These are phyloP conservation scores for Brachionus asplanchnoidis DNA, from an alignment of 1,140 invertebrate genomes.

Conservation along the genomic window DNA sequence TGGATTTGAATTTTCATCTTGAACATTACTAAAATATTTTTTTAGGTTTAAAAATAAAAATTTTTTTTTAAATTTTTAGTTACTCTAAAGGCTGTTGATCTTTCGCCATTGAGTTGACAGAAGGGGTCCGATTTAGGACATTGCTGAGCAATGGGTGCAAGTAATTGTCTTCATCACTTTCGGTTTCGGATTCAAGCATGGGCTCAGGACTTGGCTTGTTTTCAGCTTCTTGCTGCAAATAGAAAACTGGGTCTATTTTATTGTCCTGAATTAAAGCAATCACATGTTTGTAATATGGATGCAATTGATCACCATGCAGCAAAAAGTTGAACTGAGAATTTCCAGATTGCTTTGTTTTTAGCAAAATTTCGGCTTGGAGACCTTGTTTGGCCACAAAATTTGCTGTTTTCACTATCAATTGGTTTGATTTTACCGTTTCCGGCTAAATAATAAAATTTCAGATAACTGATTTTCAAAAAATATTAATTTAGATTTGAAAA, in stretches of 20 bases:
- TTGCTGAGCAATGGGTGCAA: constrained; percentile 64
- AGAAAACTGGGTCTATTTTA: not conserved
- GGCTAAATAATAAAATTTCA: constrained; percentile 63
- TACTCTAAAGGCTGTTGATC: not conserved
- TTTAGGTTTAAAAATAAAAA: not conserved
- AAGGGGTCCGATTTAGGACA: not conserved
- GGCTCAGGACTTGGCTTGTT: not conserved
- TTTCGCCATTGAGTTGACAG: not conserved
- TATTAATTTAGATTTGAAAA: no score
- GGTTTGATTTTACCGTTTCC: constrained; percentile 80
- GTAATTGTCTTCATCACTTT: constrained; percentile 64
- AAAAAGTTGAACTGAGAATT: constrained; percentile 91
- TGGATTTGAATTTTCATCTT: not conserved
- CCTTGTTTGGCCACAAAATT: constrained; percentile 86
- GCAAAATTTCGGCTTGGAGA: constrained; percentile 92
- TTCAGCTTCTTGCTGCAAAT: not conserved
- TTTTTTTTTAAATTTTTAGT: not conserved
- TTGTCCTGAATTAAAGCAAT: constrained; percentile 73
- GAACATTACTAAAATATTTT: not conserved
- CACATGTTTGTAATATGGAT: constrained; percentile 84
- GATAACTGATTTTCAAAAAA: no score
- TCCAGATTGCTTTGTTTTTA: constrained; percentile 89
- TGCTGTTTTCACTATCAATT: constrained; percentile 93
- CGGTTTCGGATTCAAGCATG: constrained; percentile 45
- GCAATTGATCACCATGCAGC: constrained; percentile 73